Percentiles rank a stretch among this genome's conserved stretches.
These are phyloP conservation scores for Pachypsylla venusta DNA, from an alignment of 1,140 invertebrate species.

Conservation along the genomic window DNA sequence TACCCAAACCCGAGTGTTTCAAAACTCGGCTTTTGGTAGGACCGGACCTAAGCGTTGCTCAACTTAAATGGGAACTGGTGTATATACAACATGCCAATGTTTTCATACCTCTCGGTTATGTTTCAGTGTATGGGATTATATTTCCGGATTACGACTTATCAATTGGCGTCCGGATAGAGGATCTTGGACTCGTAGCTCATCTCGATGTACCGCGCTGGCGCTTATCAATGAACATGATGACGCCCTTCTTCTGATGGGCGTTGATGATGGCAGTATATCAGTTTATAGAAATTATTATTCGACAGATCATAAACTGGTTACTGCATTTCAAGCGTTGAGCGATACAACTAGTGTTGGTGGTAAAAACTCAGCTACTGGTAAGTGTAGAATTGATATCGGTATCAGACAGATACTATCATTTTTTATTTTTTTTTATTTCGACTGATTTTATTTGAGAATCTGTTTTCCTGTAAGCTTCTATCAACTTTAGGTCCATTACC, in stretches of 20 bases:
- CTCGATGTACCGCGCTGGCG: conserved; percentile 62
- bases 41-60: too few species aligned
- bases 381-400: too few species aligned
- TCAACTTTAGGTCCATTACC: too few species aligned
- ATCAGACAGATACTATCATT: too few species aligned
- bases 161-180: conserved; percentile 33
- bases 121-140: conserved; percentile 53
- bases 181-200: conserved; percentile 28
- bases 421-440: too few species aligned
- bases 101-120: too few species aligned
- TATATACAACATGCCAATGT: conserved; percentile 9
- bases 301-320: conserved; percentile 47
- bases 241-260: conserved; percentile 47
- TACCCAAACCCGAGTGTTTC: too few species aligned
- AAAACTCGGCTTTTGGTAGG: too few species aligned
- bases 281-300: conserved; percentile 42
- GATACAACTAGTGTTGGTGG: conserved; percentile 36
- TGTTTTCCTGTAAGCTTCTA: too few species aligned
- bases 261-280: conserved; percentile 62
- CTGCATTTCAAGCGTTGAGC: conserved; percentile 65
- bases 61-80: too few species aligned
- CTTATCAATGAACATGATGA: conserved; percentile 81
- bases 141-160: conserved; percentile 43
- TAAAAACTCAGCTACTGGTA: conserved; percentile 24
- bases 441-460: too few species aligned